phyloP scores from a whole-genome alignment of 2,113 vertebrate genomes.

The Lepisosteus oculatus region DNA sequence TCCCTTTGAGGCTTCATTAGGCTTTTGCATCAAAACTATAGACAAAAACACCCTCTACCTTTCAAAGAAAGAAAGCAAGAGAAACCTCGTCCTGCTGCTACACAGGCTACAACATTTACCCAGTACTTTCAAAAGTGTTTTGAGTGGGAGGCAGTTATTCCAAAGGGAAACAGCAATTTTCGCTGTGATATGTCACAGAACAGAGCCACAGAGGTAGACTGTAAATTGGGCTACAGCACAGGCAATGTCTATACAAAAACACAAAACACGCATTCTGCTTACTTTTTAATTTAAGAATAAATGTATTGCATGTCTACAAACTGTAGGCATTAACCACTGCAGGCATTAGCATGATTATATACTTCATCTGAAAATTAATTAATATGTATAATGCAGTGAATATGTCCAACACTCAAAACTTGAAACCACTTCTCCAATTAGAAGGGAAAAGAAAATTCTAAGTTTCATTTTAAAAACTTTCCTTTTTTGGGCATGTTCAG shows the following conservation, averaged over 20 bases:
- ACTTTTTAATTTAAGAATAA: too few species aligned
- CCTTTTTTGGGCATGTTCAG: neutral
- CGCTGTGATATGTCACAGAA: conserved; percentile 45
- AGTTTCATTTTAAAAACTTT: neutral
- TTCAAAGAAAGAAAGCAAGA: conserved; percentile 7
- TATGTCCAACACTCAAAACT: too few species aligned
- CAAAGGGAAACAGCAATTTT: conserved; percentile 40
- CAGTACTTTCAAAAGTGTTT: conserved; percentile 44
- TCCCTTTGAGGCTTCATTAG: conserved; percentile 58
- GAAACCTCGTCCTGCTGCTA: conserved; percentile 21
- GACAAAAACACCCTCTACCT: conserved; percentile 41
- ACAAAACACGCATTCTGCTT: too few species aligned
- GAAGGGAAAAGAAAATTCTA: neutral
- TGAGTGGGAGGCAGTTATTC: conserved; percentile 47
- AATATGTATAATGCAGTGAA: too few species aligned
- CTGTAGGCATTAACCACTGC: too few species aligned
- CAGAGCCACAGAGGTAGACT: conserved; percentile 44
- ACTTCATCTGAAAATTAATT: too few species aligned
- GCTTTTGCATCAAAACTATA: conserved; percentile 43
- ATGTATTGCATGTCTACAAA: too few species aligned
- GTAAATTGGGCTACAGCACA: conserved; percentile 26
- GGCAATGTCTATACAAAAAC: neutral
- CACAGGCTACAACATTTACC: conserved; percentile 35
- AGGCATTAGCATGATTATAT: too few species aligned
- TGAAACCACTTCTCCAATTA: too few species aligned